phyloP scores from a whole-genome alignment of 2,113 vertebrate species.

The Callopanchax toddi region DNA sequence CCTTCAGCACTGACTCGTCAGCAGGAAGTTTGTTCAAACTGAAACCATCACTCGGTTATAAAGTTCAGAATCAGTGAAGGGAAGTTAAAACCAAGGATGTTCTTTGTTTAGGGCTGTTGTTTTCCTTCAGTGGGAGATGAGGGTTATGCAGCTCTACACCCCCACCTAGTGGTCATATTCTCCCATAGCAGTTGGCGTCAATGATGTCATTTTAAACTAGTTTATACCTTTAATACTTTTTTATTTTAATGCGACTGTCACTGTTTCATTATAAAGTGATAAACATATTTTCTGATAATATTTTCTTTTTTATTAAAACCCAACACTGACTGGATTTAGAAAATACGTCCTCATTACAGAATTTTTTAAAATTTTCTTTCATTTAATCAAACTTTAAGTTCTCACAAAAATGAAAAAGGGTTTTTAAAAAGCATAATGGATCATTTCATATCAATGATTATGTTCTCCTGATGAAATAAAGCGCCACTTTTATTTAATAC shows the following conservation, averaged over 20 bases:
- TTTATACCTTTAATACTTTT: conserved; percentile 35
- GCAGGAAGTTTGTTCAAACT: accelerated
- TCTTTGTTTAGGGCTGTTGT: conserved; percentile 64
- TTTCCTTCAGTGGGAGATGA: conserved; percentile 22
- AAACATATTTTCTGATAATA: not conserved
- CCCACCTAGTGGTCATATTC: conserved; percentile 68
- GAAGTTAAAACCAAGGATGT: not conserved
- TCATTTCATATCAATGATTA: not conserved
- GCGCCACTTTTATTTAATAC: not conserved
- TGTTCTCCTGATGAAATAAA: not conserved
- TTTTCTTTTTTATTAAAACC: not conserved
- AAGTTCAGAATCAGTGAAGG: conserved; percentile 1
- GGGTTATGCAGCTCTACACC: conserved; percentile 46
- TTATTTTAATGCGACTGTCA: not conserved
- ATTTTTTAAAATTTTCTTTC: no score
- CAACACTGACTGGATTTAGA: not conserved
- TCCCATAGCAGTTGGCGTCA: conserved; percentile 9
- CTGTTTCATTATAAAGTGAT: not conserved
- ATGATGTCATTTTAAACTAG: conserved; percentile 72
- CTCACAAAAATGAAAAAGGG: not conserved
- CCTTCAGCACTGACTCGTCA: not conserved
- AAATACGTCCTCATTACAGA: not conserved
- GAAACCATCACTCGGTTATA: not conserved
- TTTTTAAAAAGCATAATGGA: no score
- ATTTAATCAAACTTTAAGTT: no score